phyloP scores from a whole-genome alignment of 2,797 vertebrate species.

The Bovichtus diacanthus region DNA sequence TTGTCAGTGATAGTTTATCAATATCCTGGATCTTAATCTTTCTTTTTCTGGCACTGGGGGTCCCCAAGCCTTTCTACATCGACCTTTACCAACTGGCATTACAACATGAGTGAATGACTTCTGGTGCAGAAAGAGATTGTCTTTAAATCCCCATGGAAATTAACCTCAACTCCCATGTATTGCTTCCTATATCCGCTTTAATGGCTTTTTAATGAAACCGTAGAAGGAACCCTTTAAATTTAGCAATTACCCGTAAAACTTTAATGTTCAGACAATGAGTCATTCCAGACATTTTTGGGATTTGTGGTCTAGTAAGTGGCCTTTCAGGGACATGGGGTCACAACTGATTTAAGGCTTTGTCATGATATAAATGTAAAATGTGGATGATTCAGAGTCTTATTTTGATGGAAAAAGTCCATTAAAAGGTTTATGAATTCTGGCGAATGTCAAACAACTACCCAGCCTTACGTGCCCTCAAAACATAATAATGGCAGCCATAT shows the following conservation, averaged over 20 bases:
- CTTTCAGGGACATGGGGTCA: constrained; percentile 40
- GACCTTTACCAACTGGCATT: constrained; percentile 78
- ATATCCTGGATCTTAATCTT: constrained; percentile 79
- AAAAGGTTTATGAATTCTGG: constrained; percentile 24
- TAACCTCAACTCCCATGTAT: constrained; percentile 78
- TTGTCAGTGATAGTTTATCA: constrained; percentile 81
- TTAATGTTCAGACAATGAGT: constrained; percentile 65
- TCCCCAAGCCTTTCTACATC: constrained; percentile 67
- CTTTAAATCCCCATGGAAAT: constrained; percentile 84
- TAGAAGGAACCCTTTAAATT: constrained; percentile 72
- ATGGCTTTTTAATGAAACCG: constrained; percentile 79
- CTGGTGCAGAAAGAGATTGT: constrained; percentile 72
- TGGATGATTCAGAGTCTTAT: constrained; percentile 25
- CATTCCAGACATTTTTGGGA: constrained; percentile 34
- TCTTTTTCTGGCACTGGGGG: constrained; percentile 36
- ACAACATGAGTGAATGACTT: constrained; percentile 74
- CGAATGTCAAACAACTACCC: constrained; percentile 16
- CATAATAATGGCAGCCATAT: constrained; percentile 42
- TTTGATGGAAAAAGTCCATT: constrained; percentile 18
- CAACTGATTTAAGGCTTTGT: constrained; percentile 32
- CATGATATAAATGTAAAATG: constrained; percentile 18
- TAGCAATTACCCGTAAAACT: constrained; percentile 75
- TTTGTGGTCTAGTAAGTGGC: constrained; percentile 4
- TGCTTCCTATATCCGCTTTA: constrained; percentile 66
- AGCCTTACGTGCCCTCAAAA: constrained; percentile 28